Evolutionary conservation across 2,888 invertebrate genomes (phyloP).

Genomic region (Endomychus coccineus): DNA sequence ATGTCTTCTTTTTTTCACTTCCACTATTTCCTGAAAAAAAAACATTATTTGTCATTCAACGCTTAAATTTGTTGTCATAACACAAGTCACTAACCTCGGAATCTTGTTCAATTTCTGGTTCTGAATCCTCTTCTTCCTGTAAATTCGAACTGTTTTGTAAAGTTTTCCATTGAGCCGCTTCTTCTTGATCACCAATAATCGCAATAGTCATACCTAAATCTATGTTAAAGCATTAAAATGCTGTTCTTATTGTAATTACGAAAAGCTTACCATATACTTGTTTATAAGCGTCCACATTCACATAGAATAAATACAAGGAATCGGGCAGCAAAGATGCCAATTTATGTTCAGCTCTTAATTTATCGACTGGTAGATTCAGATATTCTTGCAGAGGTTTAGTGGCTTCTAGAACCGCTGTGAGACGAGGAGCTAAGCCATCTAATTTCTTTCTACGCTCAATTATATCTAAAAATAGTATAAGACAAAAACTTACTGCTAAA

Average conservation of each 20-base stretch:
- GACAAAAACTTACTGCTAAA: neutral
- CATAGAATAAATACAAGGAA: constrained; percentile 79
- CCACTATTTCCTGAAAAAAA: constrained; percentile 31
- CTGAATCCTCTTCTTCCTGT: constrained; percentile 54
- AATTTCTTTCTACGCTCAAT: constrained; percentile 48
- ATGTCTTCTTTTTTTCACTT: constrained; percentile 57
- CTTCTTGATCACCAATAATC: constrained; percentile 62
- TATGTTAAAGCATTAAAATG: constrained; percentile 22
- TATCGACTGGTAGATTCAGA: constrained; percentile 71
- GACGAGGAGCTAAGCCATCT: constrained; percentile 73
- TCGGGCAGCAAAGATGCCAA: constrained; percentile 69
- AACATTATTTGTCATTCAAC: constrained; percentile 1
- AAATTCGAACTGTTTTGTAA: constrained; percentile 48
- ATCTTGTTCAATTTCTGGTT: constrained; percentile 27
- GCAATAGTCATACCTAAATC: constrained; percentile 45
- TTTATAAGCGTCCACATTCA: constrained; percentile 74
- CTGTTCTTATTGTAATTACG: constrained; percentile 2
- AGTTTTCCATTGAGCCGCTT: constrained; percentile 53
- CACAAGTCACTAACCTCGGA: constrained; percentile 43
- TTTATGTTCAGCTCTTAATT: constrained; percentile 68
- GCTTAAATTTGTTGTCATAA: constrained; percentile 1
- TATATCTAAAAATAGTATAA: constrained; percentile 28
- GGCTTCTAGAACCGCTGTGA: constrained; percentile 63
- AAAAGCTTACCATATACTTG: constrained; percentile 59
- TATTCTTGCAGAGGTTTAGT: constrained; percentile 87